These are phyloP conservation scores for Actinemys pallida DNA, from an alignment of 2,113 vertebrate species.

Conservation along the genomic window DNA sequence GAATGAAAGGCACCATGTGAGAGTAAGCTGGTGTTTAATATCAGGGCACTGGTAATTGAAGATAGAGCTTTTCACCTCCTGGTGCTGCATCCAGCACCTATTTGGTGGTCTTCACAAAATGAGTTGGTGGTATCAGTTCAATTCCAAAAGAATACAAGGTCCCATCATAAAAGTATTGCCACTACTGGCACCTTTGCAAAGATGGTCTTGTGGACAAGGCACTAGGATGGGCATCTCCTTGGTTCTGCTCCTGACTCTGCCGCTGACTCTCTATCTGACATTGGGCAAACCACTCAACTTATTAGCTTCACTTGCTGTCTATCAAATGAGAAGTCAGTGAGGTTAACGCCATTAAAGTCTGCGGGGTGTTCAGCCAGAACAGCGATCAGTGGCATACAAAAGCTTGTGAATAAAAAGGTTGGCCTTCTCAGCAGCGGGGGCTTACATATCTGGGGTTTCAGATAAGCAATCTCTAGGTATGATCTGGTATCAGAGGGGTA, in stretches of 20 bases:
- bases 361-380: fast-evolving
- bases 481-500: no score
- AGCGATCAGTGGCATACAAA: not conserved
- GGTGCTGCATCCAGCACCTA: not conserved
- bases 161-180: not conserved
- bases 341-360: not conserved
- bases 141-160: not conserved
- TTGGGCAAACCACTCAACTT: not conserved
- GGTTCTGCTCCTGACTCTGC: not conserved
- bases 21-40: not conserved
- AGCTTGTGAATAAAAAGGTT: not conserved
- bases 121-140: not conserved
- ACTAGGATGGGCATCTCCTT: not conserved
- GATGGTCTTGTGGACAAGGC: not conserved
- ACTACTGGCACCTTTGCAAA: not conserved
- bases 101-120: not conserved
- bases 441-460: not conserved
- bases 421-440: not conserved
- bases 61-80: not conserved
- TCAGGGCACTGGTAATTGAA: not conserved
- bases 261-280: not conserved
- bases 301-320: not conserved
- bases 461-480: no score
- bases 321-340: not conserved
- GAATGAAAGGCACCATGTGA: not conserved